Percentiles rank a stretch among this genome's conserved stretches.
Evolutionary conservation across 2,888 invertebrate species (phyloP).

Genomic region (Carpatolechia fugitivella): DNA sequence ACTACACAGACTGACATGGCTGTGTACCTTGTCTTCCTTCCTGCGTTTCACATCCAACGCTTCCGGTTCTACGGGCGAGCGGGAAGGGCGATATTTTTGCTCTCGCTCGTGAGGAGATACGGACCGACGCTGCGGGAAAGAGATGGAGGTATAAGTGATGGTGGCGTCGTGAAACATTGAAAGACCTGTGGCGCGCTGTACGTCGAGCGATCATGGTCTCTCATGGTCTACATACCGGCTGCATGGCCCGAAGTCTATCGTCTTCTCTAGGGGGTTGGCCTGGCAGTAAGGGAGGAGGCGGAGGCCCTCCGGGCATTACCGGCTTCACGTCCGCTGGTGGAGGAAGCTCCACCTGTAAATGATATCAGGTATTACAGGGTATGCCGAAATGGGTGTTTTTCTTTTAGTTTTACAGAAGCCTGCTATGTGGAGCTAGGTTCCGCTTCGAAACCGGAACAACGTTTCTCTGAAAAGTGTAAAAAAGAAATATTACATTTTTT

Average conservation of each 20-base stretch:
- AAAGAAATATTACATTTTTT: no score
- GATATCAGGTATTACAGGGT: no score
- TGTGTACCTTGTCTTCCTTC: conserved; percentile 92
- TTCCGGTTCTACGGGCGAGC: conserved; percentile 88
- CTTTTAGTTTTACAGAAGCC: no score
- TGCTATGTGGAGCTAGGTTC: no score
- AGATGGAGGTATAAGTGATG: neutral
- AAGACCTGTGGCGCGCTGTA: no score
- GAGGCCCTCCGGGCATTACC: conserved; percentile 63
- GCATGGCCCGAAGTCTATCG: conserved; percentile 77
- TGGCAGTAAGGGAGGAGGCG: conserved; percentile 48
- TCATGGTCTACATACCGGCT: conserved; percentile 69
- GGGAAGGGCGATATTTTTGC: conserved; percentile 86
- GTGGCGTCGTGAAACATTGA: neutral
- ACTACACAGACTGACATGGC: conserved; percentile 86
- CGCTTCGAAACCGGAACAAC: no score
- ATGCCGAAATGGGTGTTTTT: no score
- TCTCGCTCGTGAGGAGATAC: conserved; percentile 90
- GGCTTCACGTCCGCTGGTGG: conserved; percentile 60
- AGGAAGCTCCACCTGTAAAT: conserved; percentile 64
- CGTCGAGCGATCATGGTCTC: no score
- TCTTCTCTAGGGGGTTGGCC: conserved; percentile 70
- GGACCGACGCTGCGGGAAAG: conserved; percentile 83
- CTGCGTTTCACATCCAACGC: conserved; percentile 85
- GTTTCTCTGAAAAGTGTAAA: no score